Conservation (phyloP, 2,113 vertebrate genomes). For the Protomyctophum bolini region DNA sequence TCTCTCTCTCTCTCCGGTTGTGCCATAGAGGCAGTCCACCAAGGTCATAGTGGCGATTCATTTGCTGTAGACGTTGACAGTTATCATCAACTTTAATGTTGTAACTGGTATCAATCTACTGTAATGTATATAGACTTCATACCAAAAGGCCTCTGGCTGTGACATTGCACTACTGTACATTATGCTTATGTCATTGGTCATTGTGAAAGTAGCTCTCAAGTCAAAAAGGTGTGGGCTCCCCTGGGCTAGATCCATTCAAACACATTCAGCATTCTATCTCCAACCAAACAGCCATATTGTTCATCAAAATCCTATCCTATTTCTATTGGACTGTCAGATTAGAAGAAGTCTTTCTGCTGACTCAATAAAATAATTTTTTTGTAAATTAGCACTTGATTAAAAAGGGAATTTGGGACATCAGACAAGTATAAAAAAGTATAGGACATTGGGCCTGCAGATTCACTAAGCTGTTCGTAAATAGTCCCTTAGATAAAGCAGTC, state of each 20-base stretch:
- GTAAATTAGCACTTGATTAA: conserved; percentile 48
- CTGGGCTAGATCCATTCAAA: neutral
- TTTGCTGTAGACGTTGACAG: no score
- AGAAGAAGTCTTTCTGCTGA: conserved; percentile 23
- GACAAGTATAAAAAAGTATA: neutral
- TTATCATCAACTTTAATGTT: no score
- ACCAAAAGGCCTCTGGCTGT: no score
- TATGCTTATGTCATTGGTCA: neutral
- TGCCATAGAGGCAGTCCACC: conserved; percentile 47
- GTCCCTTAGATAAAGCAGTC: no score
- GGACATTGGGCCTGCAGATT: no score
- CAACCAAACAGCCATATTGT: conserved; percentile 15
- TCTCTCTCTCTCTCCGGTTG: conserved; percentile 42
- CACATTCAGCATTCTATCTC: conserved; percentile 8
- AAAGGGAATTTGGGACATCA: conserved; percentile 16
- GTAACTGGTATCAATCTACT: no score
- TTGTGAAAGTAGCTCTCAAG: neutral
- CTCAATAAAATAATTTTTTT: conserved; percentile 31
- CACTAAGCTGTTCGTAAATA: no score
- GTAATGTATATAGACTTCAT: no score
- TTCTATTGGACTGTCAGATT: neutral
- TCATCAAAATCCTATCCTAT: neutral
- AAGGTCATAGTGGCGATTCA: conserved; percentile 61
- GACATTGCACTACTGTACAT: no score
- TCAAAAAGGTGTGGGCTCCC: neutral